These are phyloP conservation scores for Nephrotoma appendiculata DNA, from an alignment of 2,888 invertebrate species.

Conservation along the genomic window DNA sequence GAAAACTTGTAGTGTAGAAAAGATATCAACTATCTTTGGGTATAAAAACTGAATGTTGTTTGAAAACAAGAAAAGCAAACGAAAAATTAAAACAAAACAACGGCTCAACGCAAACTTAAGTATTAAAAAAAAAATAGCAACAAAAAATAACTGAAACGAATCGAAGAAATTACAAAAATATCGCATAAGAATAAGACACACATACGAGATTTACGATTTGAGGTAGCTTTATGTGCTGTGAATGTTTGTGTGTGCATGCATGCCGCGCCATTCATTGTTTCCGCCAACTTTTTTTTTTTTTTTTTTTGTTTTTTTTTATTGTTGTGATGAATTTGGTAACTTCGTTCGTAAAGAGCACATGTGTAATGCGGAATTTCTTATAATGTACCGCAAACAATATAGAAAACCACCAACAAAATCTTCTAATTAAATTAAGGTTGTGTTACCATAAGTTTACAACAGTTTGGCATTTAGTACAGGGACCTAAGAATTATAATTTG, in stretches of 20 bases:
- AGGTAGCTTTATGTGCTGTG: not conserved
- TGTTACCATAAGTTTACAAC: no score
- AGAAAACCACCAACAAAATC: not conserved
- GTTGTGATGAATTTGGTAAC: not conserved
- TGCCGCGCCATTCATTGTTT: not conserved
- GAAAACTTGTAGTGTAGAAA: not conserved
- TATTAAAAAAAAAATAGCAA: not conserved
- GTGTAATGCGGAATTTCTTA: not conserved
- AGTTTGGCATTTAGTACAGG: no score
- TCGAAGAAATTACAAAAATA: not conserved
- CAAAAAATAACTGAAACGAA: not conserved
- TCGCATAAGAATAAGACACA: not conserved
- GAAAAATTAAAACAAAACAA: not conserved
- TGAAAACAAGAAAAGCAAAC: not conserved
- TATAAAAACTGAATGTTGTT: not conserved
- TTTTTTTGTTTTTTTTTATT: not conserved
- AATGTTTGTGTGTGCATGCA: not conserved
- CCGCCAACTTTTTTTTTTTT: not conserved
- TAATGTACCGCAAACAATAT: not conserved
- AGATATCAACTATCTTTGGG: not conserved
- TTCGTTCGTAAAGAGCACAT: not conserved
- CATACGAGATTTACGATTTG: not conserved
- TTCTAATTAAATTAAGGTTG: not conserved
- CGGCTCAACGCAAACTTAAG: not conserved
- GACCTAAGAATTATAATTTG: not conserved